Conservation (phyloP, 2,797 vertebrate genomes). For the Cyclopterus lumpus region DNA sequence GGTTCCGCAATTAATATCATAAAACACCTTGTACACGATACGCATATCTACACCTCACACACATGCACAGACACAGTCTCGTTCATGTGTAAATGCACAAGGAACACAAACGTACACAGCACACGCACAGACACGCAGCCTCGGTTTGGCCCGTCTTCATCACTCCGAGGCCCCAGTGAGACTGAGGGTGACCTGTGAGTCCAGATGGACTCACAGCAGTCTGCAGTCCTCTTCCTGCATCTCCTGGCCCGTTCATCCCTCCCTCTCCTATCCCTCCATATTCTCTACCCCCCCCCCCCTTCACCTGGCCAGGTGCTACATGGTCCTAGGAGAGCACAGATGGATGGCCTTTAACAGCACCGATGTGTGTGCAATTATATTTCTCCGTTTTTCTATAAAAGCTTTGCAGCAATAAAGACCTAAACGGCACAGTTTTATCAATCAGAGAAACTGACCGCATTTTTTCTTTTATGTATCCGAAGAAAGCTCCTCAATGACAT, state of each 20-base stretch:
- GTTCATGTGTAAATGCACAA: conserved; percentile 20
- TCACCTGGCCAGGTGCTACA: conserved; percentile 70
- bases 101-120: background rate
- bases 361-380: background rate
- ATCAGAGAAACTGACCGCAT: background rate
- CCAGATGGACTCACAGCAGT: conserved; percentile 75
- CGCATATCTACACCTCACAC: conserved; percentile 12
- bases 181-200: conserved; percentile 65
- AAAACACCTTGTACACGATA: conserved; percentile 32
- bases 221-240: conserved; percentile 48
- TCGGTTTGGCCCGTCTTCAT: conserved; percentile 52
- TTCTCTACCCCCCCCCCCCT: conserved; percentile 16
- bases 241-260: conserved; percentile 37
- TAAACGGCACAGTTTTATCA: background rate
- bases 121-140: conserved; percentile 24
- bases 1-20: conserved; percentile 45
- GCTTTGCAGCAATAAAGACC: background rate
- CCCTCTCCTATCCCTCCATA: conserved; percentile 32
- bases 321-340: conserved; percentile 41
- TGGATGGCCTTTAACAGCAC: conserved; percentile 29
- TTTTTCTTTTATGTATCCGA: too few species aligned
- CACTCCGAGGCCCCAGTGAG: conserved; percentile 47
- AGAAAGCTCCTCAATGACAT: background rate
- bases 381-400: background rate
- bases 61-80: conserved; percentile 10